These are phyloP conservation scores for Caenorhabditis wallacei DNA, from an alignment of 2,888 invertebrate species.

Conservation along the genomic window DNA sequence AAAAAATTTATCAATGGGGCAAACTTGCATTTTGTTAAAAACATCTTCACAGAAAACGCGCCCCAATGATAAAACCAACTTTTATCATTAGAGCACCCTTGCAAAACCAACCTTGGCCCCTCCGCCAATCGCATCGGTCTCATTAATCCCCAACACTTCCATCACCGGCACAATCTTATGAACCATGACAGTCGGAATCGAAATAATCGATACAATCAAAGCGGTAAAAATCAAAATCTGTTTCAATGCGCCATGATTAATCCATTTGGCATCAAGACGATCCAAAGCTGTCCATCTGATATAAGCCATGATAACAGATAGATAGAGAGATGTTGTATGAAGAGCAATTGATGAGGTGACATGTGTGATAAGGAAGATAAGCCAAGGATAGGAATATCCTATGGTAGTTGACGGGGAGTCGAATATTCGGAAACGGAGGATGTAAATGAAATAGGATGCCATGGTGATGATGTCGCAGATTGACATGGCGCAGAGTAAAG, in stretches of 20 bases:
- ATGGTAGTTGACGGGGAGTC: constrained; percentile 59
- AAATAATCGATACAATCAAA: constrained; percentile 75
- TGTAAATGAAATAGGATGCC: constrained; percentile 81
- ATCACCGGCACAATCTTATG: constrained; percentile 78
- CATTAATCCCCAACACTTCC: constrained; percentile 63
- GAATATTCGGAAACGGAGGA: constrained; percentile 77
- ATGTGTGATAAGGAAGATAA: constrained; percentile 75
- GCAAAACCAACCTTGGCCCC: background rate
- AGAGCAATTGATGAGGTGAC: constrained; percentile 78
- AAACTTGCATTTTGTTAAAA: too few species aligned
- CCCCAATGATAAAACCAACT: too few species aligned
- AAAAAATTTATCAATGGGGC: too few species aligned
- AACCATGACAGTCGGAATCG: constrained; percentile 81
- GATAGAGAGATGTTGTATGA: constrained; percentile 81
- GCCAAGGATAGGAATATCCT: constrained; percentile 74
- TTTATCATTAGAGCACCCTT: too few species aligned
- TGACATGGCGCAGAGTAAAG: constrained; percentile 76
- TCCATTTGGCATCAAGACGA: constrained; percentile 76
- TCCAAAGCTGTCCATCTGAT: constrained; percentile 78
- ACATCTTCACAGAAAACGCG: too few species aligned
- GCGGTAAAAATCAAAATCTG: constrained; percentile 79
- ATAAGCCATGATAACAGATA: constrained; percentile 81
- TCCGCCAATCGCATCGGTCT: constrained; percentile 46
- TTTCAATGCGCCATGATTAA: constrained; percentile 73
- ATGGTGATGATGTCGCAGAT: constrained; percentile 82